phyloP scores from a whole-genome alignment of 2,888 invertebrate species.

The Lacanobia wlatinum region DNA sequence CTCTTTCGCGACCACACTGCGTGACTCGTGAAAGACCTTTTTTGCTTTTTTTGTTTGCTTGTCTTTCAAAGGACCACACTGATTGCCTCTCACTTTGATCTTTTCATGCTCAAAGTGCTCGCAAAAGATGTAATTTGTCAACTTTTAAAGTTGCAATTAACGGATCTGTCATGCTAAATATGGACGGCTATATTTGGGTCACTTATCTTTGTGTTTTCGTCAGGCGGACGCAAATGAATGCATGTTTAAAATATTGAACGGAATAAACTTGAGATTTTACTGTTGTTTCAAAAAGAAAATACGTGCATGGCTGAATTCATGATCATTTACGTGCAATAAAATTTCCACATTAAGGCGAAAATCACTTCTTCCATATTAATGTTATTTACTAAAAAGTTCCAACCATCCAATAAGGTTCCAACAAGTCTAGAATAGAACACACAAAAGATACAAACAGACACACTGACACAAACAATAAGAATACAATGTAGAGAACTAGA shows the following conservation, averaged over 20 bases:
- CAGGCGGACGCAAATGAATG: conserved; percentile 18
- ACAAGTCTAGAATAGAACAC: not conserved
- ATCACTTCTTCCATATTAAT: not conserved
- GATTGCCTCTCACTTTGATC: conserved; percentile 58
- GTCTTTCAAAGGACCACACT: conserved; percentile 57
- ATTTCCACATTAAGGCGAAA: not conserved
- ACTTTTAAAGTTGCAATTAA: conserved; percentile 57
- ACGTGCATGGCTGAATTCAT: conserved; percentile 6
- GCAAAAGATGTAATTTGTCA: conserved; percentile 56
- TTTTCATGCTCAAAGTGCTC: conserved; percentile 56
- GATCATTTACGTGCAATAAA: not conserved
- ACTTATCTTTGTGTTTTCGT: conserved; percentile 46
- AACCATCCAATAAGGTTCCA: not conserved
- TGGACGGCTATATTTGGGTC: conserved; percentile 49
- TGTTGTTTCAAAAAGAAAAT: conserved; percentile 22
- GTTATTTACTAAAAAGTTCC: not conserved
- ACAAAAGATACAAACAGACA: not conserved
- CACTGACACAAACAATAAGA: conserved; percentile 12
- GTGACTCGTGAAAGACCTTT: conserved; percentile 63
- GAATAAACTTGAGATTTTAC: conserved; percentile 39
- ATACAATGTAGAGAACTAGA: conserved; percentile 24
- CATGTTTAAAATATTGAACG: conserved; percentile 28
- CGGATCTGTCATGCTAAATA: conserved; percentile 46
- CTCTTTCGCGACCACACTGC: conserved; percentile 76
- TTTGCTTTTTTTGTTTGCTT: conserved; percentile 48